Evolutionary conservation across 2,797 vertebrate genomes (phyloP).

Genomic region (Poecile montanus): DNA sequence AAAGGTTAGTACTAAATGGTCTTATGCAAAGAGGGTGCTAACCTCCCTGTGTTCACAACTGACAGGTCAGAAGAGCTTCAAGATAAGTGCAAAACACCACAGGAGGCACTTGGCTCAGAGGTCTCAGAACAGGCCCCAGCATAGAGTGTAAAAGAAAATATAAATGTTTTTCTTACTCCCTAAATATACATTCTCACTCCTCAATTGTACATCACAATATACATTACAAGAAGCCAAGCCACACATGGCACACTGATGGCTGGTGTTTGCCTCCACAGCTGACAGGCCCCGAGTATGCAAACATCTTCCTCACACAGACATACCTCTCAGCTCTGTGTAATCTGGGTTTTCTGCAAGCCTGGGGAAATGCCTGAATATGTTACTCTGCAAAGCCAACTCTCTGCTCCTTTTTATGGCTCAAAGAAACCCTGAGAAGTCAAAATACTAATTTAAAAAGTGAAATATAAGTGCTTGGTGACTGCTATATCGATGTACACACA

Average conservation of each 20-base stretch:
- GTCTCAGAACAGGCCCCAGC: background rate
- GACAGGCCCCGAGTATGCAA: background rate
- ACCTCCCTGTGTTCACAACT: constrained; percentile 43
- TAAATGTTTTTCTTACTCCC: background rate
- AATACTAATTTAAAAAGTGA: background rate
- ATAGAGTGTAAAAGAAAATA: background rate
- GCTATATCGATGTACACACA: background rate
- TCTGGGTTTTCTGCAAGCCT: background rate
- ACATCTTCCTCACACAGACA: background rate
- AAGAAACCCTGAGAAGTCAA: background rate
- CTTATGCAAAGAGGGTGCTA: constrained; percentile 63
- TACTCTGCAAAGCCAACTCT: background rate
- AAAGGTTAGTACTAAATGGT: constrained; percentile 17
- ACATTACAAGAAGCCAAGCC: background rate
- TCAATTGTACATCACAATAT: background rate
- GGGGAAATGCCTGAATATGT: background rate
- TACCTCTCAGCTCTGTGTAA: background rate
- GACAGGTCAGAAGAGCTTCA: constrained; percentile 40
- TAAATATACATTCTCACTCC: background rate
- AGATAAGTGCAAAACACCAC: constrained; percentile 38
- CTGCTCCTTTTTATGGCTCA: background rate
- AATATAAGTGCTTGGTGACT: background rate
- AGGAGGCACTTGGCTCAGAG: background rate
- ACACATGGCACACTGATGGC: background rate
- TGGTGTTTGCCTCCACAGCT: background rate